Evolutionary conservation across 2,888 invertebrate genomes (phyloP).

Genomic region (Acleris holmiana): DNA sequence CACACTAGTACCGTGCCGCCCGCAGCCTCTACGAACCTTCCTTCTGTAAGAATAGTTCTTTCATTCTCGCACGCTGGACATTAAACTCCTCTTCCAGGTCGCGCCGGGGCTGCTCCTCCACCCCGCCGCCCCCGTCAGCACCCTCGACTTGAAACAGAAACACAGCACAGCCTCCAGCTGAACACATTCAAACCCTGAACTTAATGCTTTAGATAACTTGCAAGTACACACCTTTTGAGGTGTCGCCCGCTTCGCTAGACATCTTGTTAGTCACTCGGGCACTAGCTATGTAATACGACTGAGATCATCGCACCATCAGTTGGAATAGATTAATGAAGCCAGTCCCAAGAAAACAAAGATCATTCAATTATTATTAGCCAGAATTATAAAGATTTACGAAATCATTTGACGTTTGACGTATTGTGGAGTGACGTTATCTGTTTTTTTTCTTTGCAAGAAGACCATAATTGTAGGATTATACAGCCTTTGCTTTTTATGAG

Average conservation of each 20-base stretch:
- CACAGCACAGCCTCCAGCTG: conserved; percentile 68
- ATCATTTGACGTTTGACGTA: conserved; percentile 31
- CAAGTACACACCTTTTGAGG: conserved; percentile 68
- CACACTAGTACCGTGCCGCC: conserved; percentile 36
- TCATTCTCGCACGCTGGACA: conserved; percentile 95
- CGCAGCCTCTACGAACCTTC: conserved; percentile 87
- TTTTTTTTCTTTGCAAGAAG: conserved; percentile 12
- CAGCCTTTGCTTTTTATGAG: neutral
- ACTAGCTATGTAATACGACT: conserved; percentile 30
- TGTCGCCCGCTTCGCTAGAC: conserved; percentile 64
- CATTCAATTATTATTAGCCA: conserved; percentile 17
- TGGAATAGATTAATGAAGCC: conserved; percentile 14
- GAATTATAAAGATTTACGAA: conserved; percentile 30
- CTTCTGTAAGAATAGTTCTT: conserved; percentile 96
- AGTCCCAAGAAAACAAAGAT: conserved; percentile 28
- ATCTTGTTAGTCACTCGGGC: conserved; percentile 52
- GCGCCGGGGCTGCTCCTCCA: conserved; percentile 57
- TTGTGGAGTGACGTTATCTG: conserved; percentile 28
- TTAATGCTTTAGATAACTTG: conserved; percentile 40
- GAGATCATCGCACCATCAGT: conserved; percentile 27
- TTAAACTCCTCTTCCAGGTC: conserved; percentile 94
- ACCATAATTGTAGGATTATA: neutral
- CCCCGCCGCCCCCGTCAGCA: conserved; percentile 54
- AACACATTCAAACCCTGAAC: conserved; percentile 51
- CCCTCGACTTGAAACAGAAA: conserved; percentile 78